Conservation (phyloP, 2,888 invertebrate species). For the Bhutanitis thaidina region DNA sequence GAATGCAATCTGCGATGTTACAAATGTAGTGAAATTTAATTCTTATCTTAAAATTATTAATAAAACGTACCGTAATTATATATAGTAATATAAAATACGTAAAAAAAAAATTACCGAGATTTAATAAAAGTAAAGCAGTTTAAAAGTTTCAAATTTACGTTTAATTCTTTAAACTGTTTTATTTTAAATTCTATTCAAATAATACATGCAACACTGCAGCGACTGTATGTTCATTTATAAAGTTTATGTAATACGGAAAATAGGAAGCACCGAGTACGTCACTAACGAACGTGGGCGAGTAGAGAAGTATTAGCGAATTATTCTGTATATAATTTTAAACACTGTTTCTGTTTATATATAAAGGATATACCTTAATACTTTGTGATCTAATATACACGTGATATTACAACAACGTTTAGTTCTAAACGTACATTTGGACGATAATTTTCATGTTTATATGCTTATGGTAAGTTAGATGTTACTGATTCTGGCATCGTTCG, state of each 20-base stretch:
- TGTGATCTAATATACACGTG: conserved; percentile 51
- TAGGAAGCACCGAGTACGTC: conserved; percentile 10
- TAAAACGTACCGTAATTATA: too few species aligned
- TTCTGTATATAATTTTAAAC: conserved; percentile 21
- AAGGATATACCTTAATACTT: conserved; percentile 37
- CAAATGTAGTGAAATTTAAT: conserved; percentile 18
- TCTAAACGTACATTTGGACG: conserved; percentile 52
- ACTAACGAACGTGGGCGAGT: conserved; percentile 9
- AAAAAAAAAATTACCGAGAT: too few species aligned
- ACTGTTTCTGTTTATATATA: conserved; percentile 11
- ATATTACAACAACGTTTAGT: conserved; percentile 42
- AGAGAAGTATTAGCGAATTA: conserved; percentile 12
- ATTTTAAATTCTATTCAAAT: conserved; percentile 7
- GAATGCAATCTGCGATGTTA: conserved; percentile 23
- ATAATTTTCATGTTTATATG: conserved; percentile 59
- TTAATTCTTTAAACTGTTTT: background rate
- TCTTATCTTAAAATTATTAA: too few species aligned
- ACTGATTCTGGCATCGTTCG: conserved; percentile 52
- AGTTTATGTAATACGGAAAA: conserved; percentile 33
- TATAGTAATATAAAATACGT: too few species aligned
- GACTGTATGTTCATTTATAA: conserved; percentile 24
- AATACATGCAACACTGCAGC: conserved; percentile 26
- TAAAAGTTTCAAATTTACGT: background rate
- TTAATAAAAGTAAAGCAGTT: too few species aligned
- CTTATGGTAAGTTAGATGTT: conserved; percentile 73